Evolutionary conservation across 2,797 vertebrate genomes (phyloP).

Genomic region (Scyliorhinus canicula): DNA sequence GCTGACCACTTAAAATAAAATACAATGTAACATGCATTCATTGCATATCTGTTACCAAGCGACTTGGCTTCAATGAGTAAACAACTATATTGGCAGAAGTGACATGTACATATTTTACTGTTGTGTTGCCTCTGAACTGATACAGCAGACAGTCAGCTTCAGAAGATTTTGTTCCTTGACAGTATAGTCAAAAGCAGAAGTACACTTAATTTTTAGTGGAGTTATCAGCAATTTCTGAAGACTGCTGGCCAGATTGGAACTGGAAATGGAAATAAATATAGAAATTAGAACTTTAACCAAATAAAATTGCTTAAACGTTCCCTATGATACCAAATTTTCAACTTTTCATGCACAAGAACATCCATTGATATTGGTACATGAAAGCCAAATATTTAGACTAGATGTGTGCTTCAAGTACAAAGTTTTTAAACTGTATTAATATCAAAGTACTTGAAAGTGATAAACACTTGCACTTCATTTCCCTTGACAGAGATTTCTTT

Average conservation of each 20-base stretch:
- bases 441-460: background rate
- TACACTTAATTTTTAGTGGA: background rate
- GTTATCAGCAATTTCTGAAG: background rate
- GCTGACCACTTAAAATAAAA: background rate
- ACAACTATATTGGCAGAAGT: background rate
- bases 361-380: background rate
- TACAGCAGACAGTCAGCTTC: background rate
- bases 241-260: background rate
- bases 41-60: background rate
- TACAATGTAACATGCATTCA: background rate
- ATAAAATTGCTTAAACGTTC: too few relatives aligned
- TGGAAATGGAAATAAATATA: too few relatives aligned
- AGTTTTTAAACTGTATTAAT: background rate
- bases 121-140: background rate
- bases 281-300: background rate
- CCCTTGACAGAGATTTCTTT: background rate
- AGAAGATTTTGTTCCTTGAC: background rate
- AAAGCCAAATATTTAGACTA: background rate
- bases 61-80: background rate
- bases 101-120: background rate
- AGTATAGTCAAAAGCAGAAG: background rate
- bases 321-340: background rate
- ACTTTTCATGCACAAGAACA: background rate
- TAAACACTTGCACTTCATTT: background rate
- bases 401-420: background rate